These are phyloP conservation scores for Vannuccia rotundouncinata DNA, from an alignment of 2,888 invertebrate genomes.

Conservation along the genomic window DNA sequence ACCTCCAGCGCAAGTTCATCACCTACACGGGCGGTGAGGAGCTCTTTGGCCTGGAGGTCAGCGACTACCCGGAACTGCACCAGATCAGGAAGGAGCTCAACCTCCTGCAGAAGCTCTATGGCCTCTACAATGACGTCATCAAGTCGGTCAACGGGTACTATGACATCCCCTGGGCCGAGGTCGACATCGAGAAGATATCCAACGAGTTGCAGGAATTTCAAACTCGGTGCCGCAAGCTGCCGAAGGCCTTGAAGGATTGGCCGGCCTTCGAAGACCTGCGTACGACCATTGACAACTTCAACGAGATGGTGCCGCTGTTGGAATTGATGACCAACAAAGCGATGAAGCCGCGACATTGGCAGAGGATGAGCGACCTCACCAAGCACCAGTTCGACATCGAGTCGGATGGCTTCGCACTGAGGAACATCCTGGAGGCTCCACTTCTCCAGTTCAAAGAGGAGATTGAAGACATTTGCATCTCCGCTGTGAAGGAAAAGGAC, in stretches of 20 bases:
- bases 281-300: conserved; percentile 92
- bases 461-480: conserved; percentile 95
- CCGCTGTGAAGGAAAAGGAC: conserved; percentile 94
- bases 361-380: conserved; percentile 81
- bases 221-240: conserved; percentile 86
- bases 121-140: conserved; percentile 88
- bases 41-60: conserved; percentile 79
- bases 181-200: conserved; percentile 93
- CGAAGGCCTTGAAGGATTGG: conserved; percentile 83
- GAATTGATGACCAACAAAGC: conserved; percentile 94
- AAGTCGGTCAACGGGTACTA: conserved; percentile 91
- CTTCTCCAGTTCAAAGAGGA: conserved; percentile 85
- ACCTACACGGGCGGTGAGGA: conserved; percentile 91
- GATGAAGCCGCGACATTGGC: conserved; percentile 94
- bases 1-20: conserved; percentile 85
- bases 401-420: conserved; percentile 82
- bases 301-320: conserved; percentile 88
- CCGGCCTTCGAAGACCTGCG: conserved; percentile 91
- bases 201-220: conserved; percentile 94
- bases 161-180: conserved; percentile 89
- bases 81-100: conserved; percentile 87
- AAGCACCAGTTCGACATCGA: conserved; percentile 82
- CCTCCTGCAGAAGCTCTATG: conserved; percentile 87
- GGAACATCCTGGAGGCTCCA: conserved; percentile 88
- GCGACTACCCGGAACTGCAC: conserved; percentile 84